Evolutionary conservation across 2,113 vertebrate species (phyloP), one percentile per base, ranked within the genome.

Genomic region (Xerus inauris): DNA sequence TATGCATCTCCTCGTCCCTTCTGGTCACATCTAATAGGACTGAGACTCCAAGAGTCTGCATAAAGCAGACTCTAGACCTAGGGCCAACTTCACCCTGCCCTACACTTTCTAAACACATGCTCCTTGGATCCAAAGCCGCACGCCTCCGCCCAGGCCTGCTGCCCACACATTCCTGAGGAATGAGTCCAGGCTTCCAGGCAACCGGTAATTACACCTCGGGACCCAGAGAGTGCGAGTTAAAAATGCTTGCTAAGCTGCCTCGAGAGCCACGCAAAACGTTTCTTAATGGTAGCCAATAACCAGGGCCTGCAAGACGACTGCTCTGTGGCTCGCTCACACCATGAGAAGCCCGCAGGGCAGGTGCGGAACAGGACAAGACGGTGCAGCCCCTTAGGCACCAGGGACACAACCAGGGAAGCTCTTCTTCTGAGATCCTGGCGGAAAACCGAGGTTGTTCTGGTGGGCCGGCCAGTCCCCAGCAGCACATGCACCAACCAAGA

Each of bases 351-450:
- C 45, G 12, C 42, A 81, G 38, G 13, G 2, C 0, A 9, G 51
- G 30, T 2, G 1, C 8, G 11, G 6, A 3, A 22, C 1, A 32
- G 47, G 35, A 51, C 24, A 9, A 17, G 32, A 16, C 64, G 26
- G 35, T 0, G 0, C 42, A 3, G 51, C 0, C 40, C 62, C n/a
- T 4, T 4, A 3, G 12, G 54, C 1, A 24, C 3, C 13, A 3
- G 0, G 1, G 10, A 38, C 30, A 87, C 38, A 69, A 8, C 5
- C n/a, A n/a, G n/a, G 17, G 28, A 38, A 57, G n/a, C 59, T 19
- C 20, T 65, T 16, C 4, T 28, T 8, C 0, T 1, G 8, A 0
- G 40, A 81, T 13, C 30, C 73, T 38, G 51, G 40, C 11, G 28
- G 67, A 26, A 7, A 0, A 10, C 17, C 77, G 16, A 4, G 40